Base-by-base conservation (phyloP, 2,113 vertebrate species). In the Anguilla rostrata region DNA sequence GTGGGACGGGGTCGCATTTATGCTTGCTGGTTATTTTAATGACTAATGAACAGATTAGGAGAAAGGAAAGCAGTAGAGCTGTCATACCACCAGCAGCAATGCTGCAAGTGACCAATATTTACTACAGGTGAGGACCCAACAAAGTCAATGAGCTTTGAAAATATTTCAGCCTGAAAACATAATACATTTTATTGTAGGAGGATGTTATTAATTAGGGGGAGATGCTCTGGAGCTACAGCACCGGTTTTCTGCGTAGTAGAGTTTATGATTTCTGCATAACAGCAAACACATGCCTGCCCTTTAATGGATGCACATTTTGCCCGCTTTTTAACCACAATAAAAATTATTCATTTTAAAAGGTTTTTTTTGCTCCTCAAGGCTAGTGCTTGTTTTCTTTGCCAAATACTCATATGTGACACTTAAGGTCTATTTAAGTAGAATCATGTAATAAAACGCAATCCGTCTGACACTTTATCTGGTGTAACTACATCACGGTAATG, bases 371-470 rank as follows among this genome's bases (percentile, higher is more conserved):
- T 34, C 91, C 92, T 93, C 84, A 86, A 89, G 90, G 91, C 90
- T 78, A 93, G 87, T 53, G 84, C 89, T 93, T 93, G 92, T 86
- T 91, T 85, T 87, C 84, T 87, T 88, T 82, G 88, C 89, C 86
- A 93, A 91, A 92, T 88, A 91, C 88, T 89, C 87, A 90, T 84
- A 87, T 84, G 39, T 89, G 88, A 90, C 88, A 88, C 90, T 90
- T 85, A 89, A 75, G 87, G 87, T 88, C 90, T 78, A 88, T 92
- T 91, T 91, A 90, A 90, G 81, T 90, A 84, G 83, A 88, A 82
- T 86, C 83, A 83, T 89, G 89, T 85, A 91, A 89, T 88, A 90
- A 90, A 83, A 83, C 87, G 71, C 5, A 1, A 34, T 26, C 22
- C 88, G 81, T 49, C 82, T 79, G 78, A 89, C 87, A 83, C 80